Evolutionary conservation across 2,888 invertebrate species (phyloP), one percentile per base, ranked within the genome.

Genomic region (Oscheius sp.): DNA sequence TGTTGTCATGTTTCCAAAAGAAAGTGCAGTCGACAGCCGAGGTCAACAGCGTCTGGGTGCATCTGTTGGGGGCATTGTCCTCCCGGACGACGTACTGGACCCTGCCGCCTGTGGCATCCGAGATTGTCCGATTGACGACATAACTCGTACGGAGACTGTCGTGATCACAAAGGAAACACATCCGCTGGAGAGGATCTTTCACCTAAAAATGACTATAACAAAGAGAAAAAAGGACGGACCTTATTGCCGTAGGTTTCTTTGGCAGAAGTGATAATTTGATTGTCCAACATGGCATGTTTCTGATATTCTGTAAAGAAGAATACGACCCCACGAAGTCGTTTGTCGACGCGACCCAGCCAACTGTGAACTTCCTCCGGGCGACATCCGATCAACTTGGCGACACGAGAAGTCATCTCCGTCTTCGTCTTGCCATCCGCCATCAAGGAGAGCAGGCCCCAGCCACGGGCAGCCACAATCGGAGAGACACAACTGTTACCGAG

Each of bases 21-120:
- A 72, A 72, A 12, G 64, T 53, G 27, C 55, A 72, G 56, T 72
- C 64, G 23, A 66, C 45, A 6, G 64, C 72, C 18, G 72, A 72
- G 21, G 55, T 43, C 1, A 66, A 16, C 1, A 46, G 43, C 9
- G 66, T 64, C 18, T 45, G 16, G 21, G 72, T 23, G 13, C 64
- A 29, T n/a, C 72, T 64, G 21, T 59, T 43, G 43, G 61, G 61
- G 61, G 43, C 45, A 18, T 43, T n/a, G n/a, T 61, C 61, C 21
- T 71, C 71, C 46, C 63, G 61, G 9, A 71, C 71, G 12, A 71
- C 63, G 35, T 61, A 71, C 16, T 56, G 46, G 0, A 71, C 16
- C 9, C 49, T 21, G 35, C 35, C 41, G 25, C 21, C 45, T 6
- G 61, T 46, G 23, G 52, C 21, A 12, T 49, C 52, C 25, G 27